Base-by-base conservation (phyloP, 37 sponge, comb jelly and placozoan genomes). In the Petrosia ficiformis region DNA sequence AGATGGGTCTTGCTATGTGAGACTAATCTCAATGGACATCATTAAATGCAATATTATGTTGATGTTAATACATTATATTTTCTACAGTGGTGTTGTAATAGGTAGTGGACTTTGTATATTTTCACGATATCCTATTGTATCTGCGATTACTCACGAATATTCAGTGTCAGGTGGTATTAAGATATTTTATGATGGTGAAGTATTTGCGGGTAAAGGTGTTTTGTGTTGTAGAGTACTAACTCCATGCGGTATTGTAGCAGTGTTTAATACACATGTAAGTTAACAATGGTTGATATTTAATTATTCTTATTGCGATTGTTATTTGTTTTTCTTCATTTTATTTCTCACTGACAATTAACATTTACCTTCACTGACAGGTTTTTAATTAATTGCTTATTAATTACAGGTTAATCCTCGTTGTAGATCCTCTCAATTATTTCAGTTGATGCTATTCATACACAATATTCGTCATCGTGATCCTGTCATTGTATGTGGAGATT, bases 71-170 rank as follows among this genome's bases (percentile, higher is more conserved):
- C 11, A 26, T 61, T 61, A 24, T 61, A 6, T 16, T 4, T 52
- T 19, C 37, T 4, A 68, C 33, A 91, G 92, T 86, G 83, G 89
- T 25, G 54, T 84, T 16, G n/a, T n/a, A n/a, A 58, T 87, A 43
- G 92, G 92, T 16, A 92, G 85, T 83, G 92, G 92, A 41, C 38
- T 87, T 68, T 92, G 92, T 71, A 57, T 92, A 22, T 92, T 87
- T 63, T 87, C 90, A 4, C 78, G 72, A 34, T 77, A 80, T 44
- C 92, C 88, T 21, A 92, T 92, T 21, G 65, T 83, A 32, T 65
- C 59, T 0, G 73, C 44, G 34, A 61, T 56, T 66, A 35, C 64
- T 43, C 87, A 82, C 70, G 44, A 35, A 28, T 91, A 79, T 59
- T 64, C 41, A 28, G 59, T 72, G 0, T 42, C 59, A 59, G 79